These are phyloP conservation scores for Antedon mediterranea DNA, from an alignment of 53 echinoderm and acorn worm species.

Conservation along the genomic window DNA sequence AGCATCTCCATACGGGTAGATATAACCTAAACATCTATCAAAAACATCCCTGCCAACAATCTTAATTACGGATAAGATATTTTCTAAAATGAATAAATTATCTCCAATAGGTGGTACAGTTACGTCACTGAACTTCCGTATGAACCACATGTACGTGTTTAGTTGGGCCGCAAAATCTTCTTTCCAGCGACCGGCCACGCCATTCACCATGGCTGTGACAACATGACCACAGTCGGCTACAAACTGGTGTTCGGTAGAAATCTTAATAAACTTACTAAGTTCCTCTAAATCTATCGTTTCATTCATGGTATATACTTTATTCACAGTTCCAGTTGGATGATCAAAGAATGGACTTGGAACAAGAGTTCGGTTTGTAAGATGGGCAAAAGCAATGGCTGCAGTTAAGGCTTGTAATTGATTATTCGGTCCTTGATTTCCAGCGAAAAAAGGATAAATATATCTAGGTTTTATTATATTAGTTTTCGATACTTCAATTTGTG, in stretches of 20 bases:
- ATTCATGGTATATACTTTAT: constrained; percentile 17
- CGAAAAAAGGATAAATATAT: constrained; percentile 33
- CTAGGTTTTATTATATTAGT: too few species aligned
- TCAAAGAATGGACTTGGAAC: constrained; percentile 47
- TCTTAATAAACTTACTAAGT: constrained; percentile 13
- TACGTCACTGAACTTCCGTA: not conserved
- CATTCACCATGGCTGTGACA: constrained; percentile 20
- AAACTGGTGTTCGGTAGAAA: constrained; percentile 23
- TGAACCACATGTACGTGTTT: not conserved
- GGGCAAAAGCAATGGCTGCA: constrained; percentile 23
- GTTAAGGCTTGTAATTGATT: constrained; percentile 46
- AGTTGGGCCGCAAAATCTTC: not conserved
- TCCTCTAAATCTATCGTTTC: constrained; percentile 26
- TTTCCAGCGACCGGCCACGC: not conserved
- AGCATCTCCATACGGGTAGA: constrained; percentile 34
- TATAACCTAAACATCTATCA: constrained; percentile 21
- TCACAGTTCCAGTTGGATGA: constrained; percentile 10
- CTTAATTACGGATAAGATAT: not conserved
- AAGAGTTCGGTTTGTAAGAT: constrained; percentile 29
- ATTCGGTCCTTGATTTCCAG: constrained; percentile 56
- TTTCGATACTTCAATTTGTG: too few species aligned
- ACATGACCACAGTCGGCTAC: constrained; percentile 13
- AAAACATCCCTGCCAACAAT: not conserved
- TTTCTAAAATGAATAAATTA: not conserved
- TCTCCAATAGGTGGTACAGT: not conserved